Evolutionary conservation across 2,113 vertebrate species (phyloP).

Genomic region (Ptyas mucosa): DNA sequence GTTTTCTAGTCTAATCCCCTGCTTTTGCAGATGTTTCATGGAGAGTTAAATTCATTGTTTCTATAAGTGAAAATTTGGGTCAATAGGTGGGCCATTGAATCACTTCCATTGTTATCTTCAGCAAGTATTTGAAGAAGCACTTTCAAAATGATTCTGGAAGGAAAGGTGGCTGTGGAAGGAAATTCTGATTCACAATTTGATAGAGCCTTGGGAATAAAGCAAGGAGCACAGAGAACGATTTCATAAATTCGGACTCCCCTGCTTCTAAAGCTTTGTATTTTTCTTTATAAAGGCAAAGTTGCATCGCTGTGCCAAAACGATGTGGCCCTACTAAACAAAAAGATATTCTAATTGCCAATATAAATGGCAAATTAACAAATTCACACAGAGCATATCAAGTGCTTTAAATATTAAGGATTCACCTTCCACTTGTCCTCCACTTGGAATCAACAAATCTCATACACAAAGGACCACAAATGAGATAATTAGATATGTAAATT

Average conservation of each 20-base stretch:
- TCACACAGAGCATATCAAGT: neutral
- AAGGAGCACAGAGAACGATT: neutral
- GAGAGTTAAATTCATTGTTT: neutral
- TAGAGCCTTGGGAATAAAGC: neutral
- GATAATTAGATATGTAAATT: neutral
- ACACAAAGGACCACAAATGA: neutral
- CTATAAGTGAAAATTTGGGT: neutral
- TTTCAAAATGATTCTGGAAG: neutral
- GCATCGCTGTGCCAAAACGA: neutral
- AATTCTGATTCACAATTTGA: neutral
- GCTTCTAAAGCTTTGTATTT: neutral
- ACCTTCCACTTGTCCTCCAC: neutral
- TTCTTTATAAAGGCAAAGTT: neutral
- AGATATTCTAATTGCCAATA: neutral
- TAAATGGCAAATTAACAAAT: neutral
- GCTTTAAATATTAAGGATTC: neutral
- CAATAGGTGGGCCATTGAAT: neutral
- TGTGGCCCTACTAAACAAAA: neutral
- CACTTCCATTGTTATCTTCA: neutral
- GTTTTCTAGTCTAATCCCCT: neutral
- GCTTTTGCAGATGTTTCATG: neutral
- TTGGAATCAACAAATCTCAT: neutral
- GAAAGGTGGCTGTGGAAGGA: neutral
- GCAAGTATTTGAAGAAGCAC: neutral
- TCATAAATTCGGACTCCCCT: neutral